Evolutionary conservation across 2,797 vertebrate species (phyloP).

Genomic region (Emys orbicularis): DNA sequence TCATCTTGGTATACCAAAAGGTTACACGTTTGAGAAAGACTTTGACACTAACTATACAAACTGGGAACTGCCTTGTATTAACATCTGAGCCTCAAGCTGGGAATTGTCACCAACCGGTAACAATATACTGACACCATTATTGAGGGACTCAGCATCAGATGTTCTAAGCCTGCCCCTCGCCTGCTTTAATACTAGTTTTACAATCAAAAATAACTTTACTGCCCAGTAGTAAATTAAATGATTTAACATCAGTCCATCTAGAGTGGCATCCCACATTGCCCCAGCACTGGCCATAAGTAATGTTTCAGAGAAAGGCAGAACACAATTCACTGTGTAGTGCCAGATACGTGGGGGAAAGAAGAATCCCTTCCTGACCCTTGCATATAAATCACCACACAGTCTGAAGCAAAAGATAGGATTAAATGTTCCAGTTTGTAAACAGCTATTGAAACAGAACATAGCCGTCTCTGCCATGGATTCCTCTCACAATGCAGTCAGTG

Average conservation of each 20-base stretch:
- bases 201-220: neutral
- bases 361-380: neutral
- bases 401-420: neutral
- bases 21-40: accelerated
- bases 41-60: neutral
- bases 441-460: neutral
- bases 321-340: neutral
- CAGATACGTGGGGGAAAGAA: neutral
- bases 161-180: neutral
- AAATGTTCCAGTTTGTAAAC: neutral
- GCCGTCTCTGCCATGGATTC: neutral
- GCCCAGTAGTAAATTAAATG: neutral
- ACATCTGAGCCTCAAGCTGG: accelerated
- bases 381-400: neutral
- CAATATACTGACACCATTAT: neutral
- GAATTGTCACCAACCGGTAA: neutral
- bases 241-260: neutral
- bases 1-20: neutral
- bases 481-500: neutral
- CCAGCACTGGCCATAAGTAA: neutral
- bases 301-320: neutral
- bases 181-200: neutral
- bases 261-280: neutral
- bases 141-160: neutral
- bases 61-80: neutral